Evolutionary conservation across 1,140 invertebrate species (phyloP).

Genomic region (Ceratina australensis): DNA sequence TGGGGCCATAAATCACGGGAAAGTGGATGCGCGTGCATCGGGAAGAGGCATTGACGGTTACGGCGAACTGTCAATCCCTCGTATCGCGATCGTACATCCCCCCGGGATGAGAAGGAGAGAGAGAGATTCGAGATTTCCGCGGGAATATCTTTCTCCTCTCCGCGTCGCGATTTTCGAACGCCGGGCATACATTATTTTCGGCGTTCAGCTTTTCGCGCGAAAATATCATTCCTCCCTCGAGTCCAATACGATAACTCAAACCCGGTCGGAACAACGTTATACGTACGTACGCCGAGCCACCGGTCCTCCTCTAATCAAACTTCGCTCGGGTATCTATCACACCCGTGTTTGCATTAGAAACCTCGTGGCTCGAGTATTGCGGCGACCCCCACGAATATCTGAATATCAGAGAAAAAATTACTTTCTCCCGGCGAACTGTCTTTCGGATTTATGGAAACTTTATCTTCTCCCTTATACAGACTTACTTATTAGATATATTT

Average conservation of each 20-base stretch:
- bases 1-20: slow-evolving; percentile 17
- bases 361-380: too few relatives aligned
- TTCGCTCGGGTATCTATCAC: too few relatives aligned
- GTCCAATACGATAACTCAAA: slow-evolving; percentile 64
- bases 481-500: too few relatives aligned
- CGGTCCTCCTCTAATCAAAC: too few relatives aligned
- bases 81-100: slow-evolving; percentile 48
- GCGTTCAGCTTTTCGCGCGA: slow-evolving; percentile 59
- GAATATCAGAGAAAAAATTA: too few relatives aligned
- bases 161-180: slow-evolving; percentile 51
- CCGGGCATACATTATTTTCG: slow-evolving; percentile 61
- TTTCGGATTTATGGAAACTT: too few relatives aligned
- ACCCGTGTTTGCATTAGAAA: too few relatives aligned
- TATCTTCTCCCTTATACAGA: too few relatives aligned
- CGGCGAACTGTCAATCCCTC: slow-evolving; percentile 42
- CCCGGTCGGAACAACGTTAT: slow-evolving; percentile 28
- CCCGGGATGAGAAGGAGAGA: slow-evolving; percentile 10
- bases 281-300: not conserved
- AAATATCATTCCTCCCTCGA: slow-evolving; percentile 62
- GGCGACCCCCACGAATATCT: too few relatives aligned
- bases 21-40: slow-evolving; percentile 6
- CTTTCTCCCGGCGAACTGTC: too few relatives aligned
- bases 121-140: slow-evolving; percentile 41
- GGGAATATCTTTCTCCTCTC: slow-evolving; percentile 34
- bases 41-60: slow-evolving; percentile 4